Conservation (phyloP, 64 coral and sea anemone genomes). For the Porites australiensis region DNA sequence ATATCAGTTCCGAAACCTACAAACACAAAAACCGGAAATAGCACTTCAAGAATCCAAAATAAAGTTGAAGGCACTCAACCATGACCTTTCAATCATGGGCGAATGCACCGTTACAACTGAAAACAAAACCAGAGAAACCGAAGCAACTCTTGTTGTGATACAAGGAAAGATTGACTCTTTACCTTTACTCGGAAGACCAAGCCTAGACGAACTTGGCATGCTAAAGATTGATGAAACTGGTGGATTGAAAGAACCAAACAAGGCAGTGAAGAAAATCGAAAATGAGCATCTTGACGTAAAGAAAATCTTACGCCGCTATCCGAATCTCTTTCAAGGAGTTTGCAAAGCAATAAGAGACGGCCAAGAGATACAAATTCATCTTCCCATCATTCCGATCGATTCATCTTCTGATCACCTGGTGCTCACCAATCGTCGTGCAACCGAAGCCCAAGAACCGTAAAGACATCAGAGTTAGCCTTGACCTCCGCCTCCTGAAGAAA, state of each 20-base stretch:
- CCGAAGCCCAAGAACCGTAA: slow-evolving; percentile 72
- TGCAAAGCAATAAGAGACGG: slow-evolving; percentile 49
- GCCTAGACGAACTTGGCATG: slow-evolving; percentile 63
- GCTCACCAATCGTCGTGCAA: slow-evolving; percentile 73
- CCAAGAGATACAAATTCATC: slow-evolving; percentile 42
- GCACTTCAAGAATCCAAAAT: background rate
- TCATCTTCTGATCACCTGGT: slow-evolving; percentile 74
- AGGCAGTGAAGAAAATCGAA: slow-evolving; percentile 7
- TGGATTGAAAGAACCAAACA: slow-evolving; percentile 52
- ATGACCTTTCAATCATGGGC: slow-evolving; percentile 43
- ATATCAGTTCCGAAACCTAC: background rate
- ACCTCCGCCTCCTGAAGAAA: slow-evolving; percentile 61
- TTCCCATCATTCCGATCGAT: no score
- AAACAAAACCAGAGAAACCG: slow-evolving; percentile 41
- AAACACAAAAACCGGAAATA: background rate
- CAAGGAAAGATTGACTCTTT: slow-evolving; percentile 44
- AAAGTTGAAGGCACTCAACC: slow-evolving; percentile 12
- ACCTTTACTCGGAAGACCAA: slow-evolving; percentile 47
- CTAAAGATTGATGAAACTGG: slow-evolving; percentile 55
- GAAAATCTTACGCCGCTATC: slow-evolving; percentile 4
- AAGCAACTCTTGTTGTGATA: slow-evolving; percentile 37
- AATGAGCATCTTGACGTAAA: background rate
- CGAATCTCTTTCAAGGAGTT: slow-evolving; percentile 22
- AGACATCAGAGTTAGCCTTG: slow-evolving; percentile 61
- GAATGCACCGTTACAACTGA: slow-evolving; percentile 13